These are phyloP conservation scores for Caenorhabditis latens DNA, from an alignment of 1,140 invertebrate genomes.

Conservation along the genomic window DNA sequence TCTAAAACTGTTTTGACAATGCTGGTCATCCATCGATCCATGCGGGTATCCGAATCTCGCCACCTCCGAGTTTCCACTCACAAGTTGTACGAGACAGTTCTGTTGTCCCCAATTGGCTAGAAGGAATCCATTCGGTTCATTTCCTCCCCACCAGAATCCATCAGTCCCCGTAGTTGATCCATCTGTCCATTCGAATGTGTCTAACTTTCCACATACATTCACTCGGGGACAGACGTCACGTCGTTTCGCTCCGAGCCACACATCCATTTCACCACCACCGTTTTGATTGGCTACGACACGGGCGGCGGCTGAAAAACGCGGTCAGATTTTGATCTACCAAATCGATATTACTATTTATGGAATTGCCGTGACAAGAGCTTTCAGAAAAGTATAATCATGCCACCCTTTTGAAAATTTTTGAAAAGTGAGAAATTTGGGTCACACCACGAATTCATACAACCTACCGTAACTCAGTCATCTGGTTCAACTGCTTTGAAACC, in stretches of 20 bases:
- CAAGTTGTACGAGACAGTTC: neutral
- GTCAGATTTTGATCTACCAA: neutral
- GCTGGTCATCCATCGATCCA: neutral
- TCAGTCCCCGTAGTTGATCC: neutral
- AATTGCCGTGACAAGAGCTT: too few species aligned
- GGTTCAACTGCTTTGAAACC: too few species aligned
- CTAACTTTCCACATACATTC: too few species aligned
- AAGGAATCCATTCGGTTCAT: neutral
- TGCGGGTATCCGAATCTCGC: neutral
- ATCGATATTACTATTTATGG: too few species aligned
- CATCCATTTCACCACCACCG: neutral
- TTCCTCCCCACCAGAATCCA: neutral
- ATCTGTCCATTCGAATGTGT: constrained; percentile 13
- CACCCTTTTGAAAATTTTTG: too few species aligned
- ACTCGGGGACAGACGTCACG: too few species aligned
- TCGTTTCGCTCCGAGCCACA: neutral
- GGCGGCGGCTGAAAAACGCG: neutral
- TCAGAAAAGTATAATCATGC: too few species aligned
- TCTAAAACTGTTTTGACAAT: neutral
- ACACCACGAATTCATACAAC: too few species aligned
- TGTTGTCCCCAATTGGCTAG: neutral
- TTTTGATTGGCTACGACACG: neutral
- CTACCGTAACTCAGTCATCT: too few species aligned
- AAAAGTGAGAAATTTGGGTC: too few species aligned
- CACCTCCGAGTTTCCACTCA: neutral